Evolutionary conservation across 1,140 invertebrate species (phyloP), one percentile per base, ranked within the genome.

Genomic region (Oryctes rhinoceros): DNA sequence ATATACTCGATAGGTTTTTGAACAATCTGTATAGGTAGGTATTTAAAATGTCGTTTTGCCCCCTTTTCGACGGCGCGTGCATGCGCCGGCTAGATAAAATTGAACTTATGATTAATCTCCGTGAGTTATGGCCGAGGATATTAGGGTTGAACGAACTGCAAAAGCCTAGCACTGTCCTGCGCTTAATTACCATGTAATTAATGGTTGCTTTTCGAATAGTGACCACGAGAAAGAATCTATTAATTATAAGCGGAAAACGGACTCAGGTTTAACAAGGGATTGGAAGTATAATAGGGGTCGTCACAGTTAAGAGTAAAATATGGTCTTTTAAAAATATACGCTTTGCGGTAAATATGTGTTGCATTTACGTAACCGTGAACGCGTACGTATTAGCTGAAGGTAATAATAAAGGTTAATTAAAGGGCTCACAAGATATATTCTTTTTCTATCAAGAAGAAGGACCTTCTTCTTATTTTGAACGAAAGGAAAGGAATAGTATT

Each of bases 101-200:
- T 81, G 79, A 81, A 81, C 76, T 81, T 80, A 81, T 81, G 81
- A 81, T 81, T 81, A 80, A 81, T 81, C 79, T 81, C 76, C 79
- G 79, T 80, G 49, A 78, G 47, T 78, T 78, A 78, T 78, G 37
- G 76, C 76, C 47, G 24, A 48, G 76, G 49, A 78, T 78, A 78
- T 78, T 48, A 44, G 76, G 76, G 76, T 78, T 53, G 76, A 78
- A 76, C 74, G 74, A 76, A 76, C 74, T 76, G 44, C 44, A 20
- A 76, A 81, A 83, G 80, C 80, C 80, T 65, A 49, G 76, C 81
- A 81, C 80, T 82, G 81, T 82, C 82, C 83, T 81, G 62, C 80
- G 81, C 79, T 84, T 84, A 84, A 84, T 84, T 84, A 81, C 83
- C 67, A 78, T 81, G 81, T 83, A 82, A 84, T 84, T 81, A 83